Evolutionary conservation across 2,797 vertebrate genomes (phyloP).

Genomic region (Hoplostethus mediterraneus): DNA sequence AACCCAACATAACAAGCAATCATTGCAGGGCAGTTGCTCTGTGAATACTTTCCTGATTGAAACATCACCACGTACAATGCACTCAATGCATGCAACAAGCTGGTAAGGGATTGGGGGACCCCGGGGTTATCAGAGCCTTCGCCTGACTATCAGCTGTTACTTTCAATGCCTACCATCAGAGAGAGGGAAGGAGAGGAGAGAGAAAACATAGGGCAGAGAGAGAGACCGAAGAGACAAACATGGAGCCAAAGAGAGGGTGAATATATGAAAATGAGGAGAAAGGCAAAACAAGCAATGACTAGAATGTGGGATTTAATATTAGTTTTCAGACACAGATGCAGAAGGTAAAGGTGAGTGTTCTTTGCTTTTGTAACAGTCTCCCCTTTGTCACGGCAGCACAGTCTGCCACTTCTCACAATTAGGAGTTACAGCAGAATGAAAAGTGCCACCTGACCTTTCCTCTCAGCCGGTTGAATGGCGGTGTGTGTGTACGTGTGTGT

Average conservation of each 20-base stretch:
- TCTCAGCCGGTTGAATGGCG: background rate
- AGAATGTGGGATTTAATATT: background rate
- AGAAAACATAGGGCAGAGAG: background rate
- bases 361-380: background rate
- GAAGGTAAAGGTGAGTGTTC: background rate
- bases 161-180: background rate
- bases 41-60: conserved; percentile 52
- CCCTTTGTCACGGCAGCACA: background rate
- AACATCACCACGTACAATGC: conserved; percentile 28
- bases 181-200: background rate
- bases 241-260: background rate
- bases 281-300: background rate
- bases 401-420: conserved; percentile 11
- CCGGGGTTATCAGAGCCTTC: conserved; percentile 14
- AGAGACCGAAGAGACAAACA: background rate
- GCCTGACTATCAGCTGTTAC: conserved; percentile 16
- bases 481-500: conserved; percentile 1
- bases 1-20: conserved; percentile 19
- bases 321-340: conserved; percentile 8
- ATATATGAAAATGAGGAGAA: background rate
- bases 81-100: conserved; percentile 15
- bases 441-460: conserved; percentile 11
- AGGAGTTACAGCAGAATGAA: conserved; percentile 27
- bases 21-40: conserved; percentile 6
- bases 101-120: conserved; percentile 23